Evolutionary conservation across 2,797 vertebrate species (phyloP).

Genomic region (Myotis pilosus): DNA sequence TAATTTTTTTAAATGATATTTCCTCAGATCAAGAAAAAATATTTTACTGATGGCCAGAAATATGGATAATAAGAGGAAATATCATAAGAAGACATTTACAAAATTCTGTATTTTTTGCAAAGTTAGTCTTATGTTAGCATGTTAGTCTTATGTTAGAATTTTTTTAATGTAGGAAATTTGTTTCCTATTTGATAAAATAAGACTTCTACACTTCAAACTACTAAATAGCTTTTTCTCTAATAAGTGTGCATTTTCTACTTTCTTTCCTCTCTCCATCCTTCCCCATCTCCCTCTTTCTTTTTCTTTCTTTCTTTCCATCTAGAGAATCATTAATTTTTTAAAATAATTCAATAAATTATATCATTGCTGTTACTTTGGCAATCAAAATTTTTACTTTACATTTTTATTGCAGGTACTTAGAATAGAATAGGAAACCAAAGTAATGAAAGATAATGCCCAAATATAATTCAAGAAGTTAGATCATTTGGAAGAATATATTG

Average conservation of each 20-base stretch:
- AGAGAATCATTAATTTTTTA: conserved; percentile 47
- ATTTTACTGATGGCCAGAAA: conserved; percentile 70
- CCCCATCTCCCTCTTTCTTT: neutral
- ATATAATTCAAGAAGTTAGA: neutral
- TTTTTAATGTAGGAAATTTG: conserved; percentile 48
- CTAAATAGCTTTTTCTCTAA: conserved; percentile 70
- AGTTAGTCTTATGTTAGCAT: conserved; percentile 67
- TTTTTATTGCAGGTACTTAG: conserved; percentile 51
- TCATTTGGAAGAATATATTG: neutral
- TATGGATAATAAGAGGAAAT: conserved; percentile 55
- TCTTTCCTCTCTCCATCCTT: conserved; percentile 17
- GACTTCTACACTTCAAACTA: conserved; percentile 71
- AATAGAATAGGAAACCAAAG: conserved; percentile 32
- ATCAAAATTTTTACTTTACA: neutral
- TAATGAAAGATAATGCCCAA: neutral
- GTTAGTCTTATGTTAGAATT: conserved; percentile 66
- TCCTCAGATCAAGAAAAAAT: conserved; percentile 62
- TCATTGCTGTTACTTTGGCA: conserved; percentile 66
- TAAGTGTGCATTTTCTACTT: conserved; percentile 55
- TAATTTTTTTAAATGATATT: conserved; percentile 66
- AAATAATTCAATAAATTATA: conserved; percentile 54
- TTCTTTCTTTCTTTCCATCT: neutral
- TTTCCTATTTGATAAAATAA: conserved; percentile 63
- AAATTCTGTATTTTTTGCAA: conserved; percentile 69
- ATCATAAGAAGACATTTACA: conserved; percentile 40